These are phyloP conservation scores for Threskiornis aethiopicus DNA, from an alignment of 2,797 vertebrate species.

Conservation along the genomic window DNA sequence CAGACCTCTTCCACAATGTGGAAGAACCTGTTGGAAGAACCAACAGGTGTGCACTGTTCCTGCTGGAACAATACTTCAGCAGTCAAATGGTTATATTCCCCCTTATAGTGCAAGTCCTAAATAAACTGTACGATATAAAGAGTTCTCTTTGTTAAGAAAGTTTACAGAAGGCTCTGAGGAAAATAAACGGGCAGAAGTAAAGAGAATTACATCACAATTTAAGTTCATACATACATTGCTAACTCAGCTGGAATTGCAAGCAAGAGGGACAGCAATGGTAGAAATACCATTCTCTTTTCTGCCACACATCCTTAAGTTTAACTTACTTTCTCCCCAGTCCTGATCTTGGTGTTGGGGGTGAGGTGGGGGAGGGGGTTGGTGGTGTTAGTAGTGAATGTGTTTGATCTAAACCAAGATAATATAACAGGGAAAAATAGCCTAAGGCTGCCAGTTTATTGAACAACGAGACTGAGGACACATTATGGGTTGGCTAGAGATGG, in stretches of 20 bases:
- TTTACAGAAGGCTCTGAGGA: neutral
- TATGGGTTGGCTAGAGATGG: neutral
- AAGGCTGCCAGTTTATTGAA: neutral
- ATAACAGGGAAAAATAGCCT: neutral
- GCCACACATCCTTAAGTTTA: neutral
- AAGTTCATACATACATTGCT: neutral
- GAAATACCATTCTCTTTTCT: neutral
- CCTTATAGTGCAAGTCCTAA: neutral
- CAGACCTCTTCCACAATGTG: neutral
- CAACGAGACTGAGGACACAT: neutral
- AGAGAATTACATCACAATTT: neutral
- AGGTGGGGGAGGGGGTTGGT: fast-evolving
- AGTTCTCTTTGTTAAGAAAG: neutral
- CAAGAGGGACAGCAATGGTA: neutral
- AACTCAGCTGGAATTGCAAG: neutral
- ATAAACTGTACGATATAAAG: neutral
- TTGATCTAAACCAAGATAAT: neutral
- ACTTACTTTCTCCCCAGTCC: neutral
- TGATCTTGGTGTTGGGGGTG: neutral
- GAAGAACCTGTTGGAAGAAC: too few species aligned
- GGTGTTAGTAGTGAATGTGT: neutral
- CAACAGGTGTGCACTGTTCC: neutral
- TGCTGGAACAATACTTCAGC: neutral
- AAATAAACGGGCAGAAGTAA: neutral
- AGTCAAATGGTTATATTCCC: neutral